Percentiles rank a stretch among this genome's conserved stretches.
These are phyloP conservation scores for Bagarius yarrelli DNA, from an alignment of 2,113 vertebrate species.

Conservation along the genomic window DNA sequence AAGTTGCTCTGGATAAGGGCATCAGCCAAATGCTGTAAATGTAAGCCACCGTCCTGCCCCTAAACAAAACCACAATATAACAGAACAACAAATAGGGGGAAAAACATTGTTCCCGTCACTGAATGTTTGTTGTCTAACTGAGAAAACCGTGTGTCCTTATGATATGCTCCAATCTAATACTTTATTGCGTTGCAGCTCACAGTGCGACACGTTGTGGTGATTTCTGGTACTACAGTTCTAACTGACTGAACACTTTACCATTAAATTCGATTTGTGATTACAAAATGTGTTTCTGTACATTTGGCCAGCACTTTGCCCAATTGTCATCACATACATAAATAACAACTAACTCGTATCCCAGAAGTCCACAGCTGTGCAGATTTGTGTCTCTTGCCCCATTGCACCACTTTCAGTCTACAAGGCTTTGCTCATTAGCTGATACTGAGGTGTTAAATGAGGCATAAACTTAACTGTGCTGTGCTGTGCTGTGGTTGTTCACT, in stretches of 20 bases:
- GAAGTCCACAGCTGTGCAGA: not conserved
- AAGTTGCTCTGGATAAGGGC: too few relatives aligned
- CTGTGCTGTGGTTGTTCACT: not conserved
- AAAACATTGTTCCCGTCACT: not conserved
- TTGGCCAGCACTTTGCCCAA: not conserved
- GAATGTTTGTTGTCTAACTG: not conserved
- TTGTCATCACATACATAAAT: not conserved
- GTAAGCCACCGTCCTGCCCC: too few relatives aligned
- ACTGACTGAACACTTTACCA: not conserved
- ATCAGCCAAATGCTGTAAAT: too few relatives aligned
- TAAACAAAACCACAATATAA: not conserved
- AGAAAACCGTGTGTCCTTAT: not conserved
- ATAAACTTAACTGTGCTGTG: too few relatives aligned
- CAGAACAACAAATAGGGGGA: not conserved
- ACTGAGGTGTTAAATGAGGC: slow-evolving; percentile 4
- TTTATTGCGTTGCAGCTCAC: not conserved
- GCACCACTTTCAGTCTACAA: not conserved
- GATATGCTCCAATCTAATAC: not conserved
- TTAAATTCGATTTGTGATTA: too few relatives aligned
- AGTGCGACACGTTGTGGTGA: slow-evolving; percentile 34
- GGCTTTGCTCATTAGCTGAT: not conserved
- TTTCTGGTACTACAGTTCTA: slow-evolving; percentile 11
- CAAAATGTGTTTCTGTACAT: too few relatives aligned
- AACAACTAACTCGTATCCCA: not conserved
- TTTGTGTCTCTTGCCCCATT: not conserved